Base-by-base conservation (phyloP, 2,797 vertebrate species). In the Pangasius sanitwongsei region DNA sequence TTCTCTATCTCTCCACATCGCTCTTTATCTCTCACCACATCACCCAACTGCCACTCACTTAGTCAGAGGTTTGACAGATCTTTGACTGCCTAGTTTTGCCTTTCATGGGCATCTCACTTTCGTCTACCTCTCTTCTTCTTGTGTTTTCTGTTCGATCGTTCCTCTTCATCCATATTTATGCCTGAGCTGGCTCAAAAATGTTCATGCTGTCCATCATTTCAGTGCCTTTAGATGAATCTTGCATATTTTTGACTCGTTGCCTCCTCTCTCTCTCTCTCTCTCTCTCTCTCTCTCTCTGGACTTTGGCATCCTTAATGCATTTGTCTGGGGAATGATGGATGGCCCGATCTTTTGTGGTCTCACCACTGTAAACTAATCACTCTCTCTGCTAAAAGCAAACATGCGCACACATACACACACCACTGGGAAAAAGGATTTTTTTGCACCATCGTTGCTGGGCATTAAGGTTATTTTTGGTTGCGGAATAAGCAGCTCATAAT, bases 271-370 rank as follows among this genome's bases (percentile, higher is more conserved):
- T 28, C 74, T 31, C 59, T 31, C 53, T 12, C 48, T 11, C 65
- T 59, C 61, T 59, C 83, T 50, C 57, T 77, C 74, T 89, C 65
- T 89, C 61, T 78, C 44, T 87, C 53, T 84, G 41, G 55, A 85
- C 78, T 86, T 80, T 78, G 70, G 78, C 63, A 59, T 80, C 53
- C 87, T 91, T 88, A 89, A 91, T 90, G 86, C 86, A 87, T 89
- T 92, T 91, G 91, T 91, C 91, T 88, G 82, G 85, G 59, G 90
- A 88, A 91, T 92, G 92, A 92, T 92, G 90, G 92, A 92, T 90
- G 89, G 87, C 72, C 70, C 41, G 48, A 83, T 88, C 75, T 44
- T 91, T 80, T 86, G 86, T 90, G 85, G 91, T 91, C 87, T 75
- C 88, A 85, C 88, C 87, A 91, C 91, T 92, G 89, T 92, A 92